These are phyloP conservation scores for Iguana delicatissima DNA, from an alignment of 2,797 vertebrate species.

Conservation along the genomic window DNA sequence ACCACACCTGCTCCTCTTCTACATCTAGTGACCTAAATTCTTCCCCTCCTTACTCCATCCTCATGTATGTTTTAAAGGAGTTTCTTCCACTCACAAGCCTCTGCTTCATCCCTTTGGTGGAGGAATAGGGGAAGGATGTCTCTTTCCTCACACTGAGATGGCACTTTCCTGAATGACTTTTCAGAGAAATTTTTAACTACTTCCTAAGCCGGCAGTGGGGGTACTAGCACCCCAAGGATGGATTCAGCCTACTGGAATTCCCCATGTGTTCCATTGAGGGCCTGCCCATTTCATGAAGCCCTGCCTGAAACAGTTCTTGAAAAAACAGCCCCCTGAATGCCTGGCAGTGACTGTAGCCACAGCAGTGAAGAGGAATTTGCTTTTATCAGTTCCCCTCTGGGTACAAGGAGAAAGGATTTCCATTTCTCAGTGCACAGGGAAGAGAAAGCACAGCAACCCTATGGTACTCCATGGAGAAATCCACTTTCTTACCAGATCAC, in stretches of 20 bases:
- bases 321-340: neutral
- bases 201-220: neutral
- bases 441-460: neutral
- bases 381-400: neutral
- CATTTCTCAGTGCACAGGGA: neutral
- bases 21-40: no score
- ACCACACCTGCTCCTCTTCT: neutral
- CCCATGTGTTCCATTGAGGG: neutral
- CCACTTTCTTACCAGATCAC: neutral
- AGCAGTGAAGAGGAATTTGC: neutral
- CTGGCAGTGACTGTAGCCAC: neutral
- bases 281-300: no score
- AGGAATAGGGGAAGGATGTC: neutral
- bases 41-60: neutral
- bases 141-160: neutral
- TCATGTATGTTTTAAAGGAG: neutral
- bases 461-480: neutral
- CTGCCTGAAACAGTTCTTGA: neutral
- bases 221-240: neutral
- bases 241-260: neutral
- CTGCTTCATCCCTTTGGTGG: neutral
- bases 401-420: neutral
- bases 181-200: neutral
- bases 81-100: neutral
- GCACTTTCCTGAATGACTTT: neutral